These are phyloP conservation scores for Trissolcus brochymenae DNA, from an alignment of 2,888 invertebrate species.

Conservation along the genomic window DNA sequence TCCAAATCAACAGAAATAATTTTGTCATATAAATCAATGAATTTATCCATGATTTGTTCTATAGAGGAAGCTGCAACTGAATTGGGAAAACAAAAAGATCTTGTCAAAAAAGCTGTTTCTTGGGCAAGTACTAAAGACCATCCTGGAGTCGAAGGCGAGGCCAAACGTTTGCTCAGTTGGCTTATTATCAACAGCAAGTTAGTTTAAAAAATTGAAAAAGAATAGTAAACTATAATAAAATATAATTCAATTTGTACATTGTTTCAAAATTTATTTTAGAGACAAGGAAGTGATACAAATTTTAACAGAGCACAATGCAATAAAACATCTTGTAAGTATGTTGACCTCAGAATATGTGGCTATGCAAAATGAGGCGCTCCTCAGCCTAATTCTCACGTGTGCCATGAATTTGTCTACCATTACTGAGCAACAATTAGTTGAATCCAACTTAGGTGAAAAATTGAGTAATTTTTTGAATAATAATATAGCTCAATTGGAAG, in stretches of 20 bases:
- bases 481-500: slow-evolving; percentile 77
- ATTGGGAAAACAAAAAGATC: slow-evolving; percentile 80
- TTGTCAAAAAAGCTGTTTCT: slow-evolving; percentile 82
- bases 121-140: slow-evolving; percentile 89
- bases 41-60: slow-evolving; percentile 50
- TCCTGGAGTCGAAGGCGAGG: slow-evolving; percentile 90
- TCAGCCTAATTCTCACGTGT: slow-evolving; percentile 83
- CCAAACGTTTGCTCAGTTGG: slow-evolving; percentile 87
- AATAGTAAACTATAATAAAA: not conserved
- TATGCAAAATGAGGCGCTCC: slow-evolving; percentile 91
- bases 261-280: slow-evolving; percentile 61
- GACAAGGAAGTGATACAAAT: slow-evolving; percentile 75
- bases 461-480: slow-evolving; percentile 77
- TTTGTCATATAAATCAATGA: not conserved
- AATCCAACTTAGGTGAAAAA: slow-evolving; percentile 79
- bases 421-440: slow-evolving; percentile 71
- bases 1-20: not conserved
- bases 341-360: slow-evolving; percentile 88
- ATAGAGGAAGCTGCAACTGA: slow-evolving; percentile 84
- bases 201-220: not conserved
- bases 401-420: slow-evolving; percentile 69
- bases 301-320: slow-evolving; percentile 80
- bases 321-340: slow-evolving; percentile 89
- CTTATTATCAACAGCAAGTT: slow-evolving; percentile 82
- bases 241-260: no score